phyloP scores from a whole-genome alignment of 2,888 invertebrate genomes.

The Eilema griseolum region DNA sequence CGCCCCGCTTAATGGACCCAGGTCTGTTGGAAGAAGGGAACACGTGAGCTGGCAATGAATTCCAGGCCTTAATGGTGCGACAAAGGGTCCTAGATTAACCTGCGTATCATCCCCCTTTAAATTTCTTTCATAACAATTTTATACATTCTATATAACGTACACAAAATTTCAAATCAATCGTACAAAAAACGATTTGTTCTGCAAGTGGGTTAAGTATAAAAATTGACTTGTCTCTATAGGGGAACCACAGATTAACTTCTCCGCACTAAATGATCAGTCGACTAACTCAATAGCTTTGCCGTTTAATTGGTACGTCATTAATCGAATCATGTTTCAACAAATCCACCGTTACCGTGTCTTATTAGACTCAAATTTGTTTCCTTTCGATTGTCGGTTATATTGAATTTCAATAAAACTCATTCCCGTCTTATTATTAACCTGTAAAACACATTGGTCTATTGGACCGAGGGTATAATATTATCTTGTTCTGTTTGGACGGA shows the following conservation, averaged over 20 bases:
- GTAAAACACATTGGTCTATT: background rate
- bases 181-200: background rate
- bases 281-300: conserved; percentile 38
- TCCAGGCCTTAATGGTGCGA: too few species aligned
- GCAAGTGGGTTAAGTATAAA: background rate
- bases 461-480: background rate
- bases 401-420: conserved; percentile 43
- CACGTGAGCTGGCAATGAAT: too few species aligned
- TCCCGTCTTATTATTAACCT: conserved; percentile 32
- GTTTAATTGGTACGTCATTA: conserved; percentile 44
- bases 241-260: conserved; percentile 22
- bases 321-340: conserved; percentile 50
- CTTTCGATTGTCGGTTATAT: conserved; percentile 38
- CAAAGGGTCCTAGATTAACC: too few species aligned
- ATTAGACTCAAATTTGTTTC: conserved; percentile 39
- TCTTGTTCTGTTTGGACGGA: background rate
- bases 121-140: too few species aligned
- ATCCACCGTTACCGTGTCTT: conserved; percentile 45
- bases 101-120: too few species aligned
- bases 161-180: background rate
- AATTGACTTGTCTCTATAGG: conserved; percentile 5
- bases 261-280: conserved; percentile 27
- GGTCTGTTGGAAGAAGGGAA: too few species aligned
- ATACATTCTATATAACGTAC: too few species aligned
- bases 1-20: too few species aligned